Base-by-base conservation (phyloP, 2,797 vertebrate genomes). In the Epinephelus coioides region DNA sequence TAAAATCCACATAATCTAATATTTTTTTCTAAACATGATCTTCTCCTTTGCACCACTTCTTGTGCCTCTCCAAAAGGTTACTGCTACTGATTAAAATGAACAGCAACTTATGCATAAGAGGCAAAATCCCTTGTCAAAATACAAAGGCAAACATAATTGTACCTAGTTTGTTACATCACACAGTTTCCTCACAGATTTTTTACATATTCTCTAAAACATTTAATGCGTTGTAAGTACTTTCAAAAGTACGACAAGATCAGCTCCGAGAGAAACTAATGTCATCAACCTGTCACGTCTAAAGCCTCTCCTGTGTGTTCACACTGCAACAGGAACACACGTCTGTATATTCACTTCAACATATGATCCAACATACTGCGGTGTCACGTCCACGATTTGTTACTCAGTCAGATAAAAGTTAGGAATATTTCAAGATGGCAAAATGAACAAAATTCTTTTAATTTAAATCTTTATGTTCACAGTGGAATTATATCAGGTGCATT, bases 21-120 rank as follows among this genome's bases (percentile, higher is more conserved):
- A 25, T 21, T 57, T 65, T 65, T 74, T 63, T 76, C 14, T 57
- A 40, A 27, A 59, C 40, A 72, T 25, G 38, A 76, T 77, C 6
- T 49, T 30, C 46, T 46, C 21, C 0, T 64, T 81, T 83, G 80
- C 82, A 89, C 85, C 21, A 76, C 18, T 55, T 71, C 76, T 25
- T 53, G 40, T 73, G 60, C 73, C 73, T 84, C 69, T 84, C 1
- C 40, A 73, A 71, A 71, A 66, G 46, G 50, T 87, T 79, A 66
- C 57, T 4, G 25, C 44, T 46, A 60, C 46, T 50, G 30, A 76
- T 83, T 70, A 56, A 74, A 82, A 74, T 49, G 4, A 82, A 82
- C 68, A 75, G 61, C 43, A 89, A 72, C 40, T 8, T 54, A 38
- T 91, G 84, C 88, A 88, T 92, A 86, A 78, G 84, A 83, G 67